These are phyloP conservation scores for Agapetus fuscipes DNA, from an alignment of 2,888 invertebrate genomes.

Conservation along the genomic window DNA sequence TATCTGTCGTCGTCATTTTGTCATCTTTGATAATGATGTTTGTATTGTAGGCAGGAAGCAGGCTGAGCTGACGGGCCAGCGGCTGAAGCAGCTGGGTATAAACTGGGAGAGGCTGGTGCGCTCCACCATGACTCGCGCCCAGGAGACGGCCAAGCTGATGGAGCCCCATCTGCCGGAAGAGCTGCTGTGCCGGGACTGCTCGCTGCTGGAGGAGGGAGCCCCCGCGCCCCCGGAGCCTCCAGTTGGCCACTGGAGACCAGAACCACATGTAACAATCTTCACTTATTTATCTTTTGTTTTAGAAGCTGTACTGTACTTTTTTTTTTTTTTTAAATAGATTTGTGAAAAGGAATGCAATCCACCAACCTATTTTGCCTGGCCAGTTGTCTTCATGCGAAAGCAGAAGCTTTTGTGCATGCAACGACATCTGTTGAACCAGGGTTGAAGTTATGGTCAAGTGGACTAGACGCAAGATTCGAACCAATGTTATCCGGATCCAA, in stretches of 20 bases:
- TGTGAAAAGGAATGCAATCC: too few relatives aligned
- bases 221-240: conserved; percentile 93
- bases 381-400: too few relatives aligned
- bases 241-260: conserved; percentile 78
- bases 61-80: conserved; percentile 74
- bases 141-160: conserved; percentile 83
- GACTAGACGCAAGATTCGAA: too few relatives aligned
- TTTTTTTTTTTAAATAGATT: too few relatives aligned
- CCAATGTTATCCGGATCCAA: too few relatives aligned
- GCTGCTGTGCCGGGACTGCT: conserved; percentile 48
- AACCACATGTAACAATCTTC: conserved; percentile 63
- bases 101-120: conserved; percentile 72
- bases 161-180: conserved; percentile 52
- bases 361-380: too few relatives aligned
- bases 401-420: too few relatives aligned
- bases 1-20: too few relatives aligned
- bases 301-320: conserved; percentile 11
- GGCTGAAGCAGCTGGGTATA: conserved; percentile 66
- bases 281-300: too few relatives aligned
- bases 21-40: too few relatives aligned
- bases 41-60: conserved; percentile 78
- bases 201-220: conserved; percentile 83
- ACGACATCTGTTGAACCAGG: too few relatives aligned
- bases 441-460: too few relatives aligned
- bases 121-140: conserved; percentile 91